Percentiles rank a stretch among this genome's conserved stretches.
Evolutionary conservation across 1,140 invertebrate species (phyloP).

Genomic region (Danaus plexippus): DNA sequence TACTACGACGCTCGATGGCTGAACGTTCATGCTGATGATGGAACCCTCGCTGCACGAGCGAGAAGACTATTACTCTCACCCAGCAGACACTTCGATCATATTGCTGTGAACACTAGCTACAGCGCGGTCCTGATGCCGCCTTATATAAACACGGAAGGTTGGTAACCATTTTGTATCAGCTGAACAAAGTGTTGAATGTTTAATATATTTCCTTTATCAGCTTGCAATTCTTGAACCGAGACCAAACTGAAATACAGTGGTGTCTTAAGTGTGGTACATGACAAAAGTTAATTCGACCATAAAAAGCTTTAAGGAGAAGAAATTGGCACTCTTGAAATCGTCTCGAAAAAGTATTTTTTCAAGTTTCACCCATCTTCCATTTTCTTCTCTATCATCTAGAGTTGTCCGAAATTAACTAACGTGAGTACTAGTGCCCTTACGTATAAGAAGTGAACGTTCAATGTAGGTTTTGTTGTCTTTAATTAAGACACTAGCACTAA

Average conservation of each 20-base stretch:
- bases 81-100: constrained; percentile 85
- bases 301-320: too few species aligned
- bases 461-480: too few species aligned
- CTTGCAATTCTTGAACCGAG: neutral
- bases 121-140: constrained; percentile 92
- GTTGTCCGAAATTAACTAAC: too few species aligned
- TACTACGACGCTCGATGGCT: constrained; percentile 83
- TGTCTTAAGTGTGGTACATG: too few species aligned
- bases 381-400: too few species aligned
- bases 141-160: constrained; percentile 85
- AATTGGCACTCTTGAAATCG: too few species aligned
- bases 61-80: constrained; percentile 78
- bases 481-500: too few species aligned
- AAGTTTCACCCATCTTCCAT: too few species aligned
- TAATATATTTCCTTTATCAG: neutral
- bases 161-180: constrained; percentile 12
- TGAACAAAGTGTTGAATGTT: neutral
- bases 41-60: constrained; percentile 76
- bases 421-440: too few species aligned
- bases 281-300: too few species aligned
- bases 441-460: too few species aligned
- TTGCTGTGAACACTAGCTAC: constrained; percentile 86
- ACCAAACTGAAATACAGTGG: neutral
- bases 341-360: too few species aligned
- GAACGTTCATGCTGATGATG: constrained; percentile 80